phyloP scores from a whole-genome alignment of 2,888 invertebrate species.

The Phrixothrix hirtus region DNA sequence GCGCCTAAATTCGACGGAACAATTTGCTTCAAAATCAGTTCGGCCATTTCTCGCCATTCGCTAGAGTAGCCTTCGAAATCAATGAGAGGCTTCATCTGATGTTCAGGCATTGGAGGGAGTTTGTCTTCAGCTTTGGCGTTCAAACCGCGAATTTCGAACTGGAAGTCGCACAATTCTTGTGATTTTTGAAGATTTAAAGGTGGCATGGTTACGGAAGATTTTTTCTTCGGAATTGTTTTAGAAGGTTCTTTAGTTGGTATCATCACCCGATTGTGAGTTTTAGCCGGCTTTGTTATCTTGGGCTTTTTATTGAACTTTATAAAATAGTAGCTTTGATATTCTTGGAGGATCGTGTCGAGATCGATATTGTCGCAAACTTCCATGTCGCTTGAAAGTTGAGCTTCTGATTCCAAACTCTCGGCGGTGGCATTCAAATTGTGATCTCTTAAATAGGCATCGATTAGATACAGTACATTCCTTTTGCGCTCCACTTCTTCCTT shows the following conservation, averaged over 20 bases:
- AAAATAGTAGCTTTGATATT: conserved; percentile 69
- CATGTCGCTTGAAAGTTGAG: conserved; percentile 68
- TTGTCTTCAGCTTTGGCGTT: not conserved
- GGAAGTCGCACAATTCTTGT: conserved; percentile 3
- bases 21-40: conserved; percentile 67
- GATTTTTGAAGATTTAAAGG: not conserved
- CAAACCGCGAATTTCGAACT: conserved; percentile 14
- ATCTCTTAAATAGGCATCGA: conserved; percentile 69
- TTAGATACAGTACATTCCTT: conserved; percentile 64
- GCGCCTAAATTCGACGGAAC: conserved; percentile 68
- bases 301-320: conserved; percentile 15
- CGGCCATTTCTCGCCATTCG: conserved; percentile 69
- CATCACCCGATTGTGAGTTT: too few relatives aligned
- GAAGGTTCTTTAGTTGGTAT: too few relatives aligned
- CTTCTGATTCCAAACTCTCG: conserved; percentile 70
- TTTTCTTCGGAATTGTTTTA: conserved; percentile 1
- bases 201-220: not conserved
- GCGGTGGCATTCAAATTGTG: conserved; percentile 68
- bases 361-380: conserved; percentile 91
- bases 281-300: conserved; percentile 10
- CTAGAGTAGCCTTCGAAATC: conserved; percentile 52
- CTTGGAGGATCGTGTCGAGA: conserved; percentile 83
- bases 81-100: conserved; percentile 31
- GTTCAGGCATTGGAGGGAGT: not conserved
- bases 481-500: conserved; percentile 54